Percentiles rank a stretch among this genome's conserved stretches.
Evolutionary conservation across 1,140 invertebrate species (phyloP).

Genomic region (Nebria ingens): DNA sequence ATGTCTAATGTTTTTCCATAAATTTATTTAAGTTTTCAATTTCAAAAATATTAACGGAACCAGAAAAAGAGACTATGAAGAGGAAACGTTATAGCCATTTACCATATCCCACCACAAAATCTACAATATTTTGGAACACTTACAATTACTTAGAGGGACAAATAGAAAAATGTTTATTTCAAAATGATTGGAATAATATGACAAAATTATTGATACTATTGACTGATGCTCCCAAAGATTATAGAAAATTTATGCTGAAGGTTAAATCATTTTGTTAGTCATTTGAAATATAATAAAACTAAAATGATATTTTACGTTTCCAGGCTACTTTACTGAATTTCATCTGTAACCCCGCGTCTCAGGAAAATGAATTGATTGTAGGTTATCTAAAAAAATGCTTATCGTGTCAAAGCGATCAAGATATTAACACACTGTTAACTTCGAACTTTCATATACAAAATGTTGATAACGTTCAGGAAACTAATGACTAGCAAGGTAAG

Average conservation of each 20-base stretch:
- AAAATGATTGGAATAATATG: constrained; percentile 7
- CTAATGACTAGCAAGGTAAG: neutral
- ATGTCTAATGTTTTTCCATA: too few relatives aligned
- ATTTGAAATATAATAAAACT: neutral
- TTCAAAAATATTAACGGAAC: too few relatives aligned
- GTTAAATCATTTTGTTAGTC: neutral
- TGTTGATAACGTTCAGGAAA: neutral
- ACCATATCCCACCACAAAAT: too few relatives aligned
- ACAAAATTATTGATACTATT: neutral
- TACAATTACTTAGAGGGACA: neutral
- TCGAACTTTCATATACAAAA: neutral
- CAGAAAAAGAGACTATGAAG: too few relatives aligned
- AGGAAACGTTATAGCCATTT: too few relatives aligned
- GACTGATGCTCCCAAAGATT: neutral
- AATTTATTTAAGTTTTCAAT: too few relatives aligned
- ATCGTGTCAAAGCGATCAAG: constrained; percentile 1
- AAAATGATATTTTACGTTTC: neutral
- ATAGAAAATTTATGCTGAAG: neutral
- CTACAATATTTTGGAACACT: neutral
- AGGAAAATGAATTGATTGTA: neutral
- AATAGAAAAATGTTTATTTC: neutral
- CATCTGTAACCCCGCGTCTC: neutral
- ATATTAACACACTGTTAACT: neutral
- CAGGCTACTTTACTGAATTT: neutral
- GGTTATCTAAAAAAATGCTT: neutral